These are phyloP conservation scores for Mamestra configurata DNA, from an alignment of 1,140 invertebrate genomes.

Conservation along the genomic window DNA sequence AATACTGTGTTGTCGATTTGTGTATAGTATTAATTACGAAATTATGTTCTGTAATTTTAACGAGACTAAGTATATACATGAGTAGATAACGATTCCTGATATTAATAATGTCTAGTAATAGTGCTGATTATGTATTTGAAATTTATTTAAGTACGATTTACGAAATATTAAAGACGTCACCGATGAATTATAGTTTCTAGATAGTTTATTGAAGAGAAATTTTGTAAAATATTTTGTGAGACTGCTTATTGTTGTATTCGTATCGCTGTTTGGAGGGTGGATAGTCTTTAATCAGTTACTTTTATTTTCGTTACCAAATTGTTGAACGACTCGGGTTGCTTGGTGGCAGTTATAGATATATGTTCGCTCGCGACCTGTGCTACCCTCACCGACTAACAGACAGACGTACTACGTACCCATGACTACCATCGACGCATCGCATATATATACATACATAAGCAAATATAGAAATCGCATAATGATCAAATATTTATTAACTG, in stretches of 20 bases:
- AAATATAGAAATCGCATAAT: constrained; percentile 68
- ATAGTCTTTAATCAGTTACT: constrained; percentile 79
- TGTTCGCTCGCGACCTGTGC: constrained; percentile 56
- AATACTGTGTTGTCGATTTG: constrained; percentile 85
- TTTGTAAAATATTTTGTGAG: constrained; percentile 87
- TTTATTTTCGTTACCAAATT: constrained; percentile 88
- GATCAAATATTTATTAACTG: constrained; percentile 87
- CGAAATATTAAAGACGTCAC: constrained; percentile 80
- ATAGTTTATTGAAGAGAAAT: constrained; percentile 84
- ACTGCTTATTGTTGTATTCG: constrained; percentile 87
- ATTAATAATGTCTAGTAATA: constrained; percentile 85
- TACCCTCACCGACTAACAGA: constrained; percentile 22
- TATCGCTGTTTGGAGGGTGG: constrained; percentile 80
- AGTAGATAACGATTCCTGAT: constrained; percentile 87
- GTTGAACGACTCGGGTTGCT: constrained; percentile 83
- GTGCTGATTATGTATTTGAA: constrained; percentile 83
- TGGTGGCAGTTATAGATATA: constrained; percentile 78
- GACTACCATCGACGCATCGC: constrained; percentile 70
- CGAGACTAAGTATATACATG: constrained; percentile 84
- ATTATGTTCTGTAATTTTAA: constrained; percentile 85
- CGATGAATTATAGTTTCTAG: constrained; percentile 84
- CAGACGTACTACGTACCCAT: constrained; percentile 59
- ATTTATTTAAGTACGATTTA: constrained; percentile 82
- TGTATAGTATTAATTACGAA: constrained; percentile 88
- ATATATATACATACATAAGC: constrained; percentile 65